phyloP scores from a whole-genome alignment of 2,113 vertebrate genomes.

The Chrysochloris asiatica region DNA sequence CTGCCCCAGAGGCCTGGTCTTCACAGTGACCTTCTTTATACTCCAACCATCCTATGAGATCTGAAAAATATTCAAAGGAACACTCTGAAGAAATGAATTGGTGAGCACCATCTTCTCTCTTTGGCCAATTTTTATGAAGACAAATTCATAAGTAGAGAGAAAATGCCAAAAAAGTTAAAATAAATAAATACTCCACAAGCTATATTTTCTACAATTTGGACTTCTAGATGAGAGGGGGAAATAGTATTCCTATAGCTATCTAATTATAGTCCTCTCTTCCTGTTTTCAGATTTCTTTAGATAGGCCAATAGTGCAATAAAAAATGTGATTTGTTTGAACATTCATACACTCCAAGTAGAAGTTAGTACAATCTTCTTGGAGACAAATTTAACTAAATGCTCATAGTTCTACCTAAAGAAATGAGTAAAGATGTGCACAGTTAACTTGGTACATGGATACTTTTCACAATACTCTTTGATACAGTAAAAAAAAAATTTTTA shows the following conservation, averaged over 20 bases:
- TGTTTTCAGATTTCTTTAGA: neutral
- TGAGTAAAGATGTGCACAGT: neutral
- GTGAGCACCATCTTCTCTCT: neutral
- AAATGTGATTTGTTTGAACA: neutral
- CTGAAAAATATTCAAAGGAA: constrained; percentile 85
- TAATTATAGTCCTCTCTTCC: neutral
- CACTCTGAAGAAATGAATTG: constrained; percentile 48
- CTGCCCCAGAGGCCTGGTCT: constrained; percentile 82
- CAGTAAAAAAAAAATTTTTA: neutral
- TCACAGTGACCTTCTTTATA: constrained; percentile 87
- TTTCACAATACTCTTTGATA: too few relatives aligned
- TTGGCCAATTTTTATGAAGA: constrained; percentile 43
- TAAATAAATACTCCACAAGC: neutral
- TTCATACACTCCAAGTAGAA: neutral
- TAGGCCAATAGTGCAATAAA: neutral
- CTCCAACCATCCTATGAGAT: constrained; percentile 90
- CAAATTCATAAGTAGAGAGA: neutral
- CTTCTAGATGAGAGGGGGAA: neutral
- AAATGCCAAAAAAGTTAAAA: neutral
- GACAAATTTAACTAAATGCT: neutral
- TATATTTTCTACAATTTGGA: neutral
- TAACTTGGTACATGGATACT: neutral
- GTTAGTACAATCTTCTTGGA: neutral
- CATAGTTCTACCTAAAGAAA: neutral
- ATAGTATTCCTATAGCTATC: neutral